Evolutionary conservation across 30 jellyfish, hydroid and myxozoan genomes (phyloP).

Genomic region (Cassiopea xamachana): DNA sequence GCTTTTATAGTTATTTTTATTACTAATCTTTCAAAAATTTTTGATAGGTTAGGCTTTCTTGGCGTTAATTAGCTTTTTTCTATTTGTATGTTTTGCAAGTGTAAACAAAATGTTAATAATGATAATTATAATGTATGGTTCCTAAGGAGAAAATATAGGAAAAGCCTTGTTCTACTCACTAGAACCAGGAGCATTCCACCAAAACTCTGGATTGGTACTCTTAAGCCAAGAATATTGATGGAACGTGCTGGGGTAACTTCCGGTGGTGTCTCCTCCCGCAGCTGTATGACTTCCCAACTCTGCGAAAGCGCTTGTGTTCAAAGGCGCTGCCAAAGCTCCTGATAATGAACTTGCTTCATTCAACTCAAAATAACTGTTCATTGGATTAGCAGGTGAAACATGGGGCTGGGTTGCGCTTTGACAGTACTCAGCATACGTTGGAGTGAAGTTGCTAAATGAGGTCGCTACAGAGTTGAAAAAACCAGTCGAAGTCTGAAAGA

Average conservation of each 20-base stretch:
- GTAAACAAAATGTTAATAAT: too few relatives aligned
- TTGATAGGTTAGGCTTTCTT: too few relatives aligned
- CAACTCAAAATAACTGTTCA: constrained; percentile 51
- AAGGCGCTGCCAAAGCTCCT: constrained; percentile 40
- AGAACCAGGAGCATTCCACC: constrained; percentile 65
- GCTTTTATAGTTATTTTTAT: too few relatives aligned
- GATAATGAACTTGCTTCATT: constrained; percentile 30
- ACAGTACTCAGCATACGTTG: constrained; percentile 49
- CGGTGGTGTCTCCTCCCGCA: constrained; percentile 17
- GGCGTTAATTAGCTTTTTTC: too few relatives aligned
- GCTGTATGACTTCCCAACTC: constrained; percentile 49
- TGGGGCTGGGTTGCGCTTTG: constrained; percentile 55
- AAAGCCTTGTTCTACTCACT: constrained; percentile 12
- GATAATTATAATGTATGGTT: too few relatives aligned
- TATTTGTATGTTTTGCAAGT: too few relatives aligned
- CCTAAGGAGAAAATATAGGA: too few relatives aligned
- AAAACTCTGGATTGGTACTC: constrained; percentile 63
- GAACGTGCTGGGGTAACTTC: constrained; percentile 62
- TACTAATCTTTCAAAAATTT: too few relatives aligned
- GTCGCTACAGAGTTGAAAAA: constrained; percentile 53
- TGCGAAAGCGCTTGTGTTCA: constrained; percentile 47
- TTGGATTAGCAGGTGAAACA: constrained; percentile 31
- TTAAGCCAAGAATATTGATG: constrained; percentile 75
- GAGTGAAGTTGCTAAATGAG: constrained; percentile 42
- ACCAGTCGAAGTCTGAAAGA: constrained; percentile 51